A percentile compares a stretch with the other conserved stretches of the same genome.
Evolutionary conservation across 1,140 invertebrate species (phyloP).

Genomic region (Atta colombica): DNA sequence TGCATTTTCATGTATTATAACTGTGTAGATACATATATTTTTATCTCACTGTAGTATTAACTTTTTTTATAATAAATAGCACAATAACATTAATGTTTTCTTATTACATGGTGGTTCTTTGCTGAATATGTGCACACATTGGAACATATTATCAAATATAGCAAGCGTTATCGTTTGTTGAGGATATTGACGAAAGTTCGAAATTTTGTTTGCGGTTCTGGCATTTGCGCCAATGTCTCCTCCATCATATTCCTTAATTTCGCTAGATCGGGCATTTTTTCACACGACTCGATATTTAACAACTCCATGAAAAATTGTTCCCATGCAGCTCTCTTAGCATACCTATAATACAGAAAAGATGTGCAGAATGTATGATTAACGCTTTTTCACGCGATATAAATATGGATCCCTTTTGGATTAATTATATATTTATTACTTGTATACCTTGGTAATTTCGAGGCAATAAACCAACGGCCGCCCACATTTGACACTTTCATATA

Average conservation of each 20-base stretch:
- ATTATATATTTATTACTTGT: background rate
- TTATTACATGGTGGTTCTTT: conserved; percentile 76
- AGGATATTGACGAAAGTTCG: conserved; percentile 84
- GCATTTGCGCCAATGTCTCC: conserved; percentile 85
- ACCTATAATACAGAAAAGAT: conserved; percentile 83
- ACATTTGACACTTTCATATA: conserved; percentile 94
- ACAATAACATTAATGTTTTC: conserved; percentile 78
- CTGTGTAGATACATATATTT: conserved; percentile 70
- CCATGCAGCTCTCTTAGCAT: conserved; percentile 89
- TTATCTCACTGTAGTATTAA: conserved; percentile 75
- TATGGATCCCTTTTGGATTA: background rate
- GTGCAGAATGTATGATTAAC: background rate
- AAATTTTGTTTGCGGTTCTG: conserved; percentile 79
- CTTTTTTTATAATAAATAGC: conserved; percentile 82
- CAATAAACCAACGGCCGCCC: conserved; percentile 90
- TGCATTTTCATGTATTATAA: conserved; percentile 73
- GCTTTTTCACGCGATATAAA: background rate
- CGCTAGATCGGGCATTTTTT: conserved; percentile 89
- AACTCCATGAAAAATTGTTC: conserved; percentile 89
- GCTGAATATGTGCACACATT: conserved; percentile 75
- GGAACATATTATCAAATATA: conserved; percentile 68
- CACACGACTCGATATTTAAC: conserved; percentile 90
- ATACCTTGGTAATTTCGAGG: conserved; percentile 90
- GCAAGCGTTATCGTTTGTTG: conserved; percentile 86
- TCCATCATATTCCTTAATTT: conserved; percentile 89